Base-by-base conservation (phyloP, 1,140 invertebrate genomes). In the Lepidotrigona ventralis region DNA sequence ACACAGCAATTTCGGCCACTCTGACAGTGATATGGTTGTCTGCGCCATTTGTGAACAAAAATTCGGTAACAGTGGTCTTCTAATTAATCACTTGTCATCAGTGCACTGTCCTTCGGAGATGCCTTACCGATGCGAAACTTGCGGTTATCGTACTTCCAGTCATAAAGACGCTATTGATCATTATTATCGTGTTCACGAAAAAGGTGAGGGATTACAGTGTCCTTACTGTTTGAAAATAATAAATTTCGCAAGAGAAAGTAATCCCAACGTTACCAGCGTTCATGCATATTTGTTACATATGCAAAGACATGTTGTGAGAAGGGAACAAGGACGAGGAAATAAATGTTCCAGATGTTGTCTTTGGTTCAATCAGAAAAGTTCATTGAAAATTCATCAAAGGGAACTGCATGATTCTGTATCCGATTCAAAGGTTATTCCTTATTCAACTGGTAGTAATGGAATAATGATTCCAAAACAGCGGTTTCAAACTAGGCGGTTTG, bases 101-200 rank as follows among this genome's bases (percentile, higher is more conserved):
- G 96, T 95, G 83, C 97, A 98, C 93, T 95, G 95, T 81, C 96
- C 96, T 39, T 95, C 96, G 9, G 97, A 98, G 92, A 95, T 98
- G 92, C 97, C 97, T 1, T 98, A 98, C 91, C 94, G 94, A 60
- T 98, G 97, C 91, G 96, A 96, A 46, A 95, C 95, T 51, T 98
- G 97, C 89, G 93, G 94, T 71, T 97, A 96, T 92, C 95, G 96
- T 63, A 95, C 96, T 23, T 98, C 97, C 15, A 96, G 96, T 80
- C 97, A 97, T 91, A 96, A 96, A 83, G 95, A 96, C 85, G 93
- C 96, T 33, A 95, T 97, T 69, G 95, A 97, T 90, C 97, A 98
- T 93, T 97, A 96, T 90, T 96, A 96, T 87, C 92, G 95, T 64
- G 89, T 93, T 53, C 97, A 98, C 90, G 94, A 95, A 51, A 95